Evolutionary conservation across 2,888 invertebrate species (phyloP).

Genomic region (Spilosoma lubricipeda): DNA sequence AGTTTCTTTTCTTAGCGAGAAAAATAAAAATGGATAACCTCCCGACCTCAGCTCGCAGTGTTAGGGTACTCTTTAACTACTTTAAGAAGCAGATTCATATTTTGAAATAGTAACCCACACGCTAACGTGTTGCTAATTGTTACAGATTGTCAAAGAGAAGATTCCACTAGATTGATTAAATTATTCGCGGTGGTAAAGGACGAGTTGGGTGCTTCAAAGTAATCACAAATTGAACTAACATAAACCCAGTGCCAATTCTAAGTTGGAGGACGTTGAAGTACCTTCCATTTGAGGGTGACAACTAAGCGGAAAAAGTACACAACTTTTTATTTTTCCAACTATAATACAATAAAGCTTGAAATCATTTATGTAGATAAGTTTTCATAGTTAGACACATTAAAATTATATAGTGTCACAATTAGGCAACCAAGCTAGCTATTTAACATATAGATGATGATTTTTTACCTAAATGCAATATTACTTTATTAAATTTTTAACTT

Average conservation of each 20-base stretch:
- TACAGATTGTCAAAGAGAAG: constrained; percentile 91
- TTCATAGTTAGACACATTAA: neutral
- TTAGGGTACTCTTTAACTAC: neutral
- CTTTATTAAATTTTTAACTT: constrained; percentile 1
- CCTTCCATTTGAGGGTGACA: neutral
- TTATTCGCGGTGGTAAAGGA: constrained; percentile 47
- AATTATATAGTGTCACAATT: neutral
- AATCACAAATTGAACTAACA: constrained; percentile 27
- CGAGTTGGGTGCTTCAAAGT: constrained; percentile 44
- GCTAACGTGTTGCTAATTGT: constrained; percentile 48
- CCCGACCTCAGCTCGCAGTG: too few relatives aligned
- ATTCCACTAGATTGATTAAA: constrained; percentile 88
- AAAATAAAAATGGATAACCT: too few relatives aligned
- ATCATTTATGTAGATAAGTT: neutral
- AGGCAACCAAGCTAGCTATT: neutral
- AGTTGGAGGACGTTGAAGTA: neutral
- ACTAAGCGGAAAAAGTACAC: neutral
- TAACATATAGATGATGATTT: neutral
- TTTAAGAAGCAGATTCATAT: neutral
- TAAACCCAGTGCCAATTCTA: neutral
- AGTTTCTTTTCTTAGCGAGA: neutral
- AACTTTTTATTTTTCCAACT: neutral
- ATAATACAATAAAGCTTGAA: neutral
- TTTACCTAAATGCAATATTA: constrained; percentile 1
- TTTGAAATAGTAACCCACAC: neutral